Base-by-base conservation (phyloP, 2,113 vertebrate genomes). In the Ifrita kowaldi region DNA sequence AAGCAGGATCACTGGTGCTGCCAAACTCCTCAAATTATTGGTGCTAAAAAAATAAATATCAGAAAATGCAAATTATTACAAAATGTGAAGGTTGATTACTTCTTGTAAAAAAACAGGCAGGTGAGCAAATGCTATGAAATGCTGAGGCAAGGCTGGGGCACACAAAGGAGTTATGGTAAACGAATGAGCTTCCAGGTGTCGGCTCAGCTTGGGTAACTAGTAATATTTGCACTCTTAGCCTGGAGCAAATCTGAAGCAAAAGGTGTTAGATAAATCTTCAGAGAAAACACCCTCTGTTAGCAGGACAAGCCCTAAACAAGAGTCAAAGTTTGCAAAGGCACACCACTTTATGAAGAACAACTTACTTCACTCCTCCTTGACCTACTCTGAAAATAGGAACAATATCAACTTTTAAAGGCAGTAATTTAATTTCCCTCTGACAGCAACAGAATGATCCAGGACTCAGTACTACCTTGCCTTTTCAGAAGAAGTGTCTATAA, bases 11-110 rank as follows among this genome's bases (percentile, higher is more conserved):
- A 60, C 70, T 95, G 90, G 85, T 94, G 89, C 53, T 23, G 10
- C 65, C 75, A 92, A 85, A 60, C 64, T 65, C 9, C 62, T 94
- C 16, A 62, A 96, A 96, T 88, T 97, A 97, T 71, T 94, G 79
- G 87, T 86, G 93, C 80, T 94, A 83, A 96, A 96, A 97, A 96
- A 93, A 60, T 81, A 97, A 95, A 95, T 91, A 95, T 94, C 93
- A 97, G 89, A 97, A 97, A 93, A 85, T 95, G 83, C 79, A 67
- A 86, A 83, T 96, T 84, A 93, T 70, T 84, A 84, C 39, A 90
- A 95, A 96, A 93, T 81, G 59, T 59, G 44, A 92, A 89, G 71
- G 79, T 39, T 95, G 95, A 95, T 95, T 97, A 81, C 44, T 74
- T 95, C 74, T 92, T 70, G n/a, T 81, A 33, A 74, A 71, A 71